These are phyloP conservation scores for Rhopilema esculentum DNA, from an alignment of 30 jellyfish, hydroid and myxozoan species.

Conservation along the genomic window DNA sequence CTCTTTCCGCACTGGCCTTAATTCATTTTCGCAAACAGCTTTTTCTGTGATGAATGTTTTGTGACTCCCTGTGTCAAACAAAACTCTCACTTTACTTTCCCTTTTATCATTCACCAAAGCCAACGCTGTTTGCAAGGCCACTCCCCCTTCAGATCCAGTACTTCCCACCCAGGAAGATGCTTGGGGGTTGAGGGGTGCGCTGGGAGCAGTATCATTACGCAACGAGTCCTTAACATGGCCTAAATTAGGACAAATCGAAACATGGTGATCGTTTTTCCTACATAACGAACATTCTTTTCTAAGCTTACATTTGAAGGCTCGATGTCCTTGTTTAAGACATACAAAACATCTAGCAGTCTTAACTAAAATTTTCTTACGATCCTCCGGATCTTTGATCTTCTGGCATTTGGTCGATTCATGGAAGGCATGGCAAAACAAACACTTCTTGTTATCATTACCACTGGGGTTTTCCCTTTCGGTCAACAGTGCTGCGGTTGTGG, in stretches of 20 bases:
- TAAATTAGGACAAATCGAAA: constrained; percentile 14
- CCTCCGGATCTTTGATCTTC: neutral
- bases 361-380: neutral
- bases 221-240: constrained; percentile 6
- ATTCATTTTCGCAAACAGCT: constrained; percentile 54
- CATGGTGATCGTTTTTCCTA: constrained; percentile 12
- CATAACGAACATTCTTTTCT: neutral
- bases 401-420: constrained; percentile 1
- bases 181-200: constrained; percentile 45
- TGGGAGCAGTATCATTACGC: constrained; percentile 2
- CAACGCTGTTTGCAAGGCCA: constrained; percentile 75
- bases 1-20: constrained; percentile 70
- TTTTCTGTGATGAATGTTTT: constrained; percentile 63
- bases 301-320: neutral
- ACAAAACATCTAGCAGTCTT: neutral
- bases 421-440: neutral
- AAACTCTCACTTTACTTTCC: constrained; percentile 61
- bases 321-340: neutral
- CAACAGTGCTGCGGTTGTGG: constrained; percentile 1
- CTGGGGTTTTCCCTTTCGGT: constrained; percentile 2
- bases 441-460: constrained; percentile 10
- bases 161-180: constrained; percentile 57
- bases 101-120: constrained; percentile 58
- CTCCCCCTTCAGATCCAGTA: constrained; percentile 65
- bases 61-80: constrained; percentile 66